Evolutionary conservation across 2,888 invertebrate genomes (phyloP), one percentile per base, ranked within the genome.

Genomic region (Trachelus troglodyta): DNA sequence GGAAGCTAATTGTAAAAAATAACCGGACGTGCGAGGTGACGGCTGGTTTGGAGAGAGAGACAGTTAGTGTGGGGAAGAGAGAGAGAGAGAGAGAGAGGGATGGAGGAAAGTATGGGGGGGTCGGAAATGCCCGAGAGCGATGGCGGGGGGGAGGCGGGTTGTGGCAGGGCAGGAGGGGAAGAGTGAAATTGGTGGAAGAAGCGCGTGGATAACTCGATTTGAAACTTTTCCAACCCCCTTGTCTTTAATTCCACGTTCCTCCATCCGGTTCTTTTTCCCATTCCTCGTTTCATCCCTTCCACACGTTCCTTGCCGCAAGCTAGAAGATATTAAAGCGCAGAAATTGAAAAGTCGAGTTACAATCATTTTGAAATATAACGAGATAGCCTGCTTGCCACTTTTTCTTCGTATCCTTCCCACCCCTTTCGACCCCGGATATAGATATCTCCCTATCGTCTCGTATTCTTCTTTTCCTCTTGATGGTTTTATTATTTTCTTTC

Each of bases 1-100:
- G 4, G 71, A 15, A 71, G 71, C 71, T 71, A 71, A 71, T 71
- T 71, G 71, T 71, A 71, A 71, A 71, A 71, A 71, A 71, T 71
- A 71, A 71, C 31, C 12, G 33, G 33, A 31, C 71, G 33, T 71
- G 33, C 71, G 12, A 31, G 31, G 33, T 71, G 71, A 71, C 71
- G 71, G 71, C 71, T 71, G 71, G 71, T 34, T 23, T 4, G 33
- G 33, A 9, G 31, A 30, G 40, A 15, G 40, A 23, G 40, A 56
- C 4, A 56, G 40, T 23, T 15, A 56, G 40, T 23, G 6, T 2
- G 40, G 1, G 6, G 0, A 12, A 4, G 35, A 35, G 12, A 35
- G 35, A 35, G 35, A 12, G 35, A 35, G 11, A 11, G 11, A 35
- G 35, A 35, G 35, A 11, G 35, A 12, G 12, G 4, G 1, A 15